A percentile compares a stretch with the other conserved stretches of the same genome.
These are phyloP conservation scores for Rattus rattus DNA, from an alignment of 2,113 vertebrate species.

Conservation along the genomic window DNA sequence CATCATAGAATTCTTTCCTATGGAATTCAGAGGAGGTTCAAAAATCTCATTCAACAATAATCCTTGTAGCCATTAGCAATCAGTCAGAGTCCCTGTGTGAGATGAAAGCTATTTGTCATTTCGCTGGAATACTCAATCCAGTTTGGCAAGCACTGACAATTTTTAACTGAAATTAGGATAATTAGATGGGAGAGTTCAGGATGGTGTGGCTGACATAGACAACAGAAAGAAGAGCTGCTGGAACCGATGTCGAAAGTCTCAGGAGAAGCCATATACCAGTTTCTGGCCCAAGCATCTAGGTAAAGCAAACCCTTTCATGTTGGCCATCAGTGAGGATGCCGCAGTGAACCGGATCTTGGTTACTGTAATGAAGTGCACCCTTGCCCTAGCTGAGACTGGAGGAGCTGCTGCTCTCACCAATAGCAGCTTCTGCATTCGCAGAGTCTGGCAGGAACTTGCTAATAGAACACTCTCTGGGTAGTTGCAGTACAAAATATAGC, in stretches of 20 bases:
- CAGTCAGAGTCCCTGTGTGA: constrained; percentile 1
- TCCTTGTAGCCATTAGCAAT: not conserved
- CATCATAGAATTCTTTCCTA: constrained; percentile 7
- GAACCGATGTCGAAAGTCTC: not conserved
- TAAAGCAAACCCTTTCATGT: constrained; percentile 39
- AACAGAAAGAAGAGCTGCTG: not conserved
- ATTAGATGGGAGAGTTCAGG: constrained; percentile 24
- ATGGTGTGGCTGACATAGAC: not conserved
- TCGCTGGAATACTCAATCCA: constrained; percentile 16
- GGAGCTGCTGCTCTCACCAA: constrained; percentile 15
- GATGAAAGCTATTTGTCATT: constrained; percentile 49
- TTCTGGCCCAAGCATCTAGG: not conserved
- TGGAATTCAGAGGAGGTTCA: constrained; percentile 5
- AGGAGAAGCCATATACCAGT: not conserved
- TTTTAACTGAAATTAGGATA: constrained; percentile 51
- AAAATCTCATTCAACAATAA: constrained; percentile 16
- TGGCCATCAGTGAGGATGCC: constrained; percentile 13
- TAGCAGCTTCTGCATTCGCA: constrained; percentile 33
- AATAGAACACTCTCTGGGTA: constrained; percentile 66
- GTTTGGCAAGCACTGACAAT: not conserved
- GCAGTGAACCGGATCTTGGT: constrained; percentile 37
- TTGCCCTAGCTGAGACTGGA: constrained; percentile 12
- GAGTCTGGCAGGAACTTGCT: constrained; percentile 59
- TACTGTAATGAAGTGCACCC: not conserved
- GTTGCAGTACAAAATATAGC: constrained; percentile 55